Base-by-base conservation (phyloP, 1,140 invertebrate species). In the Saccostrea glomerata region DNA sequence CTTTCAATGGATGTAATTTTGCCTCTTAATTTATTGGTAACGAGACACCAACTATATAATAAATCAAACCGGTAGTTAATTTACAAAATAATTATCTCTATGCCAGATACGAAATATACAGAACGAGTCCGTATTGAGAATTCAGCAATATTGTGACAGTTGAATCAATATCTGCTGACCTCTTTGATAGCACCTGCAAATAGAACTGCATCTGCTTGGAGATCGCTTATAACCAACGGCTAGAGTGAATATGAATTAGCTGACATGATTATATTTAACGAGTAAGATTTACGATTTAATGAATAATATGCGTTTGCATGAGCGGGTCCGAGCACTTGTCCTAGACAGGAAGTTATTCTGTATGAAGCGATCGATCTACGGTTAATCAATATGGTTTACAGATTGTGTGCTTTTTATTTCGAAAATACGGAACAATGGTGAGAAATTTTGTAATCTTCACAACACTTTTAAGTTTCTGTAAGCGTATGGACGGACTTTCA, bases 261-360 rank as follows among this genome's bases (percentile, higher is more conserved):
- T 25, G 70, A 36, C 70, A 73, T 73, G 13, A 73, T 73, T 25
- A 73, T 73, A 73, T 73, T 73, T 73, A 73, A 73, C 70, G 70
- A 73, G 70, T 73, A 36, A 30, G 70, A 36, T 36, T 73, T 73
- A 73, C 70, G 70, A 73, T 73, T 73, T 73, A 73, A 73, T 73
- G 70, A 73, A 36, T 73, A 73, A 73, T 73, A 36, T 73, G 70
- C 25, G 70, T 73, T 73, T 73, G 70, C 70, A 73, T 73, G 70
- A 73, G 70, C 23, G 25, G 30, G 70, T 30, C 70, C 13, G 30
- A 73, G 25, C n/a, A 73, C 23, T 73, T 15, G 70, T 25, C 3
- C 11, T n/a, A 73, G 13, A 36, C 25, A 73, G 70, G 70, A 36
- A 73, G 23, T 13, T 36, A 13, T 47, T 13, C 15, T 73, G 7